Percentiles rank a stretch among this genome's conserved stretches.
These are phyloP conservation scores for Melinaea marsaeus DNA, from an alignment of 2,888 invertebrate species.

Conservation along the genomic window DNA sequence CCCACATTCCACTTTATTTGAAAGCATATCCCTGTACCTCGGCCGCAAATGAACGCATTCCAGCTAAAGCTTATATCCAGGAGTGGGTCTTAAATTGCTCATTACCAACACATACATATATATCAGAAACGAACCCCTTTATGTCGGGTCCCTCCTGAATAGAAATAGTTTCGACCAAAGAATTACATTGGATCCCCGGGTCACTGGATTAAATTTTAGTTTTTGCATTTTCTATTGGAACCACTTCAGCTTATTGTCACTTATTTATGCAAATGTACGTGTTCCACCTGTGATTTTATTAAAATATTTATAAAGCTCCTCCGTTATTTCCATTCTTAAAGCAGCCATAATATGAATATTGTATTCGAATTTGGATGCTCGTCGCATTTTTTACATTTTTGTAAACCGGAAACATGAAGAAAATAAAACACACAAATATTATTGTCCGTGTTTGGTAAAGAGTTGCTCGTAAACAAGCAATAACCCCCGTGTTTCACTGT, in stretches of 20 bases:
- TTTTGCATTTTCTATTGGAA: conserved; percentile 24
- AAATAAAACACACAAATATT: conserved; percentile 48
- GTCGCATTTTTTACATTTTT: conserved; percentile 34
- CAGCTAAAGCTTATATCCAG: not conserved
- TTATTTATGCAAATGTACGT: conserved; percentile 46
- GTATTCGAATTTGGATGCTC: conserved; percentile 13
- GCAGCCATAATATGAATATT: conserved; percentile 8
- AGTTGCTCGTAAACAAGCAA: no score
- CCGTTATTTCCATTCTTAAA: not conserved
- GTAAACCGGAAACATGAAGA: conserved; percentile 37
- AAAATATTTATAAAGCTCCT: conserved; percentile 51
- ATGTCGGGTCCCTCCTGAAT: conserved; percentile 63
- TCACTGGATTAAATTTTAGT: conserved; percentile 65
- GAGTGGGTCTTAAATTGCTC: not conserved
- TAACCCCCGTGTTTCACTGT: conserved; percentile 54
- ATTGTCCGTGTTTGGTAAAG: conserved; percentile 48
- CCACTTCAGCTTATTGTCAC: conserved; percentile 19
- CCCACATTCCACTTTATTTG: not conserved
- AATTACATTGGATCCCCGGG: conserved; percentile 59
- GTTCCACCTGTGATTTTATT: conserved; percentile 47
- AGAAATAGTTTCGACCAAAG: conserved; percentile 69
- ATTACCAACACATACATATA: conserved; percentile 17
- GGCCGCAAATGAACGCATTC: not conserved
- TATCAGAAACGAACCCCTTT: conserved; percentile 32
- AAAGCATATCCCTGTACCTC: not conserved